Evolutionary conservation across 2,797 vertebrate species (phyloP), one percentile per base, ranked within the genome.

Genomic region (Sebastolobus altivelis): DNA sequence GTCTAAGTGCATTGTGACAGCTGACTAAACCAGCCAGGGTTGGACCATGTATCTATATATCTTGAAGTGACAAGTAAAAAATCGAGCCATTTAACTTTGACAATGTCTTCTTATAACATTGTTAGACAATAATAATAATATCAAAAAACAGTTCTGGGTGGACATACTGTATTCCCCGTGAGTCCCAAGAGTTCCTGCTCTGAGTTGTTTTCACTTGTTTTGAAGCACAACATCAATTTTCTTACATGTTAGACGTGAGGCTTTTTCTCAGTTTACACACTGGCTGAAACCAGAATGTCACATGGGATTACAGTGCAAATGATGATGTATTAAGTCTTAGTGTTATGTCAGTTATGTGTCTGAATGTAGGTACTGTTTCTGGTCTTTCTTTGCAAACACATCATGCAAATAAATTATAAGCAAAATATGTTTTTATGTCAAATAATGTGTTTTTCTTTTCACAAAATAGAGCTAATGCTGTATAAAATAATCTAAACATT

Each of bases 251-350:
- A 20, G 52, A 73, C 22, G 16, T 37, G 70, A 72, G 3, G n/a
- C 58, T 54, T 66, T 81, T 79, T 72, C 43, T 80, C 12, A 29
- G 46, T 72, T 79, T 37, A 5, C 33, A 67, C 74, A 16, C 4
- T 11, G 40, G 3, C 62, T 68, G 38, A 59, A 72, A 11, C 22
- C 49, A 40, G 11, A 71, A 56, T 46, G 18, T 56, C 18, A 52
- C 13, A 31, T 35, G 7, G 40, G 27, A 72, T 60, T 77, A 65
- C 18, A 49, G 12, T 1, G 43, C 8, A 46, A 60, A 70, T 49
- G 60, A 37, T 62, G 11, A 20, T 49, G 60, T 55, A n/a, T 52
- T 31, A 33, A 46, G 14, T 38, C 8, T 14, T 52, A 29, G 1
- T 38, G n/a, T 80, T 7, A n/a, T 46, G 4, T 71, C 56, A 61